Base-by-base conservation (phyloP, 2,888 invertebrate species). In the Drepana falcataria region DNA sequence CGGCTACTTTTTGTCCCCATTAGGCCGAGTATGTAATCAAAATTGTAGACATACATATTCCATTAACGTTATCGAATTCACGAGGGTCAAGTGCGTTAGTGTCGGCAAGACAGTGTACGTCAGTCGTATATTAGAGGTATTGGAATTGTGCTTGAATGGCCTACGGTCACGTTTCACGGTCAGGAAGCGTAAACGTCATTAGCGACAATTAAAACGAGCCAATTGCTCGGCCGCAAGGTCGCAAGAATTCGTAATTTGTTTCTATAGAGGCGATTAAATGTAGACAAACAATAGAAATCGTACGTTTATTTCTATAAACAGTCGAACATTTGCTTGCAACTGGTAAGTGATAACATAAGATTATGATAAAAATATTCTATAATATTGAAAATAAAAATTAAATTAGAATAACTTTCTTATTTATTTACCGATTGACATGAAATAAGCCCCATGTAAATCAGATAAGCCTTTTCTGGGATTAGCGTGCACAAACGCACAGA, bases 141-240 rank as follows among this genome's bases (percentile, higher is more conserved):
- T 63, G 54, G 59, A 64, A 66, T 60, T 55, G 48, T 41, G 41
- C 41, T 41, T 48, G 51, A 58, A 61, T 63, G 66, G 59, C 60
- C 53, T 44, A 44, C 58, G 68, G 74, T 75, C 75, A 71, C 71
- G 75, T 71, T 71, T 61, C 57, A 58, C 57, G 55, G 64, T 59
- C 59, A 79, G 82, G 77, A 85, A 83, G 79, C 78, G 65, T 64
- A 63, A 72, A 69, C 68, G 75, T 76, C 79, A 83, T 85, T 85
- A 85, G 73, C 70, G 73, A 58, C 74, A 63, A 83, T 83, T 80
- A 81, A 73, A 73, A 71, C 66, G 57, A 63, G 56, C 63, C 79
- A 80, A 82, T 83, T 81, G 75, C 70, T 62, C 62, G 64, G 60
- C 64, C 61, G 54, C 73, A 73, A 77, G 78, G 79, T 69, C 72